These are phyloP conservation scores for Plectropomus leopardus DNA, from an alignment of 2,113 vertebrate species.

Conservation along the genomic window DNA sequence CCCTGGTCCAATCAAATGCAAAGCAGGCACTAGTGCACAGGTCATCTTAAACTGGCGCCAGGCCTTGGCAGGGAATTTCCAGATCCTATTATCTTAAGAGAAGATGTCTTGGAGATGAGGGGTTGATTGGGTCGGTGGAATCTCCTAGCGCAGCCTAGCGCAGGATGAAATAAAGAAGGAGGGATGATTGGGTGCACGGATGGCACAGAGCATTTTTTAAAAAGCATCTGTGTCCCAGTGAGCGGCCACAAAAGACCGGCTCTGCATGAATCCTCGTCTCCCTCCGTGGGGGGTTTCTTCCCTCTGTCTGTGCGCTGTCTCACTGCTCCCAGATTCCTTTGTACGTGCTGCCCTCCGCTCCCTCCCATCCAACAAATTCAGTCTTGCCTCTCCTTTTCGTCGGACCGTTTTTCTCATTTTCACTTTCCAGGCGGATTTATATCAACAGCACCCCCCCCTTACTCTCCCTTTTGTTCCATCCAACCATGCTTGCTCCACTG, in stretches of 20 bases:
- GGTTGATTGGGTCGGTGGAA: constrained; percentile 58
- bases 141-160: constrained; percentile 55
- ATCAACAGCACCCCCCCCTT: constrained; percentile 41
- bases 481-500: constrained; percentile 8
- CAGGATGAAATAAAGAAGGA: constrained; percentile 62
- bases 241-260: constrained; percentile 68
- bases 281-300: constrained; percentile 57
- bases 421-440: constrained; percentile 55
- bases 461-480: constrained; percentile 47
- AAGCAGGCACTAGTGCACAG: constrained; percentile 53
- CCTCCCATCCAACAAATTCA: constrained; percentile 40
- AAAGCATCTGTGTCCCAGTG: constrained; percentile 70
- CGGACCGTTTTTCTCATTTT: constrained; percentile 57
- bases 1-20: constrained; percentile 53
- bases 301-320: constrained; percentile 31
- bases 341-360: constrained; percentile 14
- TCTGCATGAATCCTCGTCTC: constrained; percentile 56
- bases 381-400: constrained; percentile 46
- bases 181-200: constrained; percentile 55
- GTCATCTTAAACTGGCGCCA: constrained; percentile 64
- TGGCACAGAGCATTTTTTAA: constrained; percentile 72
- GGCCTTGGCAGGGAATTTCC: constrained; percentile 57
- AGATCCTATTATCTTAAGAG: constrained; percentile 55
- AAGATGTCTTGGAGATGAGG: constrained; percentile 53
- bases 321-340: constrained; percentile 40